phyloP scores from a whole-genome alignment of 2,113 vertebrate species.

The Caretta caretta region DNA sequence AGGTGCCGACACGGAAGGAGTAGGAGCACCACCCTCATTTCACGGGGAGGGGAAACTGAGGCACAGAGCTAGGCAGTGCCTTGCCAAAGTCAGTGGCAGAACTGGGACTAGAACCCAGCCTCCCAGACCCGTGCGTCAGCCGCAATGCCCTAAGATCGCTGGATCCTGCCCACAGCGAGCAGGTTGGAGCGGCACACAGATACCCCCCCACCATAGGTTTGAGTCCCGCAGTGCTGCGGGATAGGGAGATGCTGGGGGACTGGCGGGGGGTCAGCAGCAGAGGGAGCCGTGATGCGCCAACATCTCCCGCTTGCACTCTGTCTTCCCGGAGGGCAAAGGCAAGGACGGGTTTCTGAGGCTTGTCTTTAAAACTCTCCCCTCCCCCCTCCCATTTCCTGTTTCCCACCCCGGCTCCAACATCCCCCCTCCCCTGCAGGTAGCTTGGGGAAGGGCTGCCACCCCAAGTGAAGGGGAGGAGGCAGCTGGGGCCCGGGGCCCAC shows the following conservation, averaged over 20 bases:
- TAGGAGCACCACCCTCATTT: background rate
- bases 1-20: background rate
- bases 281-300: background rate
- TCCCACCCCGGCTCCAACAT: background rate
- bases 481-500: background rate
- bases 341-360: background rate
- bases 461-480: background rate
- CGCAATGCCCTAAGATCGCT: background rate
- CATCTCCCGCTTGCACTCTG: background rate
- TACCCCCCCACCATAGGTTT: background rate
- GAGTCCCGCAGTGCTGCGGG: background rate
- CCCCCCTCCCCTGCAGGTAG: background rate
- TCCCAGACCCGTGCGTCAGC: background rate
- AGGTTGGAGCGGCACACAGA: background rate
- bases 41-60: background rate
- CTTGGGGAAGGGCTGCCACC: background rate
- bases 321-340: background rate
- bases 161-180: background rate
- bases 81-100: background rate
- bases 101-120: background rate
- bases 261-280: background rate
- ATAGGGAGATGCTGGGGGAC: background rate
- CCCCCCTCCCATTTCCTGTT: background rate
- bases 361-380: no score
- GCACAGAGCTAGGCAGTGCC: background rate